Evolutionary conservation across 2,797 vertebrate genomes (phyloP).

Genomic region (Neomorphus geoffroyi): DNA sequence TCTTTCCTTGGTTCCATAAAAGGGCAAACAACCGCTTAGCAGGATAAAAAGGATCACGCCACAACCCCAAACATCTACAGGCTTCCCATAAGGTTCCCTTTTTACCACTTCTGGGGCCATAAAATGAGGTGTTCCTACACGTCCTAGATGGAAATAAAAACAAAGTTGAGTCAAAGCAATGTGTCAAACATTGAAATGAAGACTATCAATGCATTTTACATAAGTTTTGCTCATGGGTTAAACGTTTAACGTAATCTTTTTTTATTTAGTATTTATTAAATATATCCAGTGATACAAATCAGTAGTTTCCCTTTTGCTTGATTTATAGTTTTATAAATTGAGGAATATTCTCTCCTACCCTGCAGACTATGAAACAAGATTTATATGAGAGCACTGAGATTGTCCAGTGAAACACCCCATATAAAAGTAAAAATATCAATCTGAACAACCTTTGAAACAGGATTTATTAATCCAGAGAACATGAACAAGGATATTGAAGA

Average conservation of each 20-base stretch:
- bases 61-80: constrained; percentile 98
- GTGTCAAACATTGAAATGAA: constrained; percentile 4
- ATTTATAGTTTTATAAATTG: background rate
- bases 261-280: background rate
- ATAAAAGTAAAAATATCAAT: background rate
- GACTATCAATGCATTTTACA: background rate
- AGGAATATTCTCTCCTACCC: background rate
- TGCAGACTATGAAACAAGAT: background rate
- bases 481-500: background rate
- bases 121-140: constrained; percentile 97
- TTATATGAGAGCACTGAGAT: background rate
- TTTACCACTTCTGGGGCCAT: constrained; percentile 99
- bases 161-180: background rate
- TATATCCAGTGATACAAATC: background rate
- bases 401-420: background rate
- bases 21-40: constrained; percentile 95
- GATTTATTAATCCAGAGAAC: background rate
- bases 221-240: background rate
- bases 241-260: background rate
- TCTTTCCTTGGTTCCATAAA: constrained; percentile 97
- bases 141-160: constrained; percentile 79
- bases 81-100: constrained; percentile 96
- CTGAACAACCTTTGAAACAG: background rate
- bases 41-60: constrained; percentile 98
- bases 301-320: background rate